Evolutionary conservation across 2,113 vertebrate species (phyloP), one percentile per base, ranked within the genome.

Genomic region (Paracanthobrama guichenoti): DNA sequence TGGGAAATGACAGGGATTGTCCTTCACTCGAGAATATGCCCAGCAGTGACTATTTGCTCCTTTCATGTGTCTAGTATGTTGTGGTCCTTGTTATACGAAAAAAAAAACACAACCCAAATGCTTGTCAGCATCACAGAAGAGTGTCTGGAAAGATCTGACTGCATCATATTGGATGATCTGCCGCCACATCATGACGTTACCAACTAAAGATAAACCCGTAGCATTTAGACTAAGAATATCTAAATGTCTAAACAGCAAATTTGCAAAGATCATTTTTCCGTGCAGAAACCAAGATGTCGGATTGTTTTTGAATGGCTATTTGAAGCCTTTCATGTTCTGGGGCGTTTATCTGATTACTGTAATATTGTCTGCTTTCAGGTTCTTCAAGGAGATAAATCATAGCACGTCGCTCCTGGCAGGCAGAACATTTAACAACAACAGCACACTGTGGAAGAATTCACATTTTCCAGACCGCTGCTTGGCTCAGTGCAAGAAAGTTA

Each of bases 371-470:
- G 92, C 86, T 87, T 87, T 87, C 67, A 99, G 97, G 96, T 98
- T 94, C 96, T 98, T 92, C 96, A 96, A 95, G 95, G 95, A 91
- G 96, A 97, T 96, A 98, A 98, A 89, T 94, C 96, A 83, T 98
- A 98, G 94, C 93, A 91, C 87, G 86, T 57, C 84, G 90, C 86
- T 78, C 44, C 35, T 88, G 72, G 86, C 76, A 85, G 53, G 11
- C 86, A 82, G 87, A 86, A 79, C 85, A 81, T 83, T 85, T 62
- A 77, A 88, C 89, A 87, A 86, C 85, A 90, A 84, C 86, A 85
- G 53, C 50, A 60, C 24, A 26, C 62, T n/a, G 73, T 57, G 69
- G 83, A 67, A 57, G n/a, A 79, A 59, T 66, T 77, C 74, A 79
- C 53, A 62, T 79, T 78, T 64, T 87, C 78, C 78, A 80, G 82